These are phyloP conservation scores for Pan paniscus DNA, from an alignment of 2,113 vertebrate genomes.

Conservation along the genomic window DNA sequence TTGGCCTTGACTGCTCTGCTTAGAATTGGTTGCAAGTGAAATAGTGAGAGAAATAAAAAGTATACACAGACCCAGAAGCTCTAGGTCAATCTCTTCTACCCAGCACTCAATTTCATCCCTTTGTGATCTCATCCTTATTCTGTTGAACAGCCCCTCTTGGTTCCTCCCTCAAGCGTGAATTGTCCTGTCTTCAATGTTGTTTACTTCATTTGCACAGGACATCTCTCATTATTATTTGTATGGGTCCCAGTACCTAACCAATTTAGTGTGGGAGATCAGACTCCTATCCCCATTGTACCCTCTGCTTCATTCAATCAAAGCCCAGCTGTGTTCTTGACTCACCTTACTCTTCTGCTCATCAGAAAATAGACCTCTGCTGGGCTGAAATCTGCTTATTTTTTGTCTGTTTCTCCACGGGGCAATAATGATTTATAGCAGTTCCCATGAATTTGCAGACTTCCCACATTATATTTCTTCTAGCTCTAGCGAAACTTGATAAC, in stretches of 20 bases:
- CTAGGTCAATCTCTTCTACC: not conserved
- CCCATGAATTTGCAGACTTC: conserved; percentile 11
- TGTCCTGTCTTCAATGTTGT: not conserved
- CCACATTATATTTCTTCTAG: conserved; percentile 39
- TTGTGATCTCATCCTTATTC: not conserved
- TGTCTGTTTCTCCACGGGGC: not conserved
- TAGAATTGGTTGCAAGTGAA: not conserved
- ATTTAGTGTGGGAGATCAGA: not conserved
- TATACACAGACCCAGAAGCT: not conserved
- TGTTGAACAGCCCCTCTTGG: not conserved
- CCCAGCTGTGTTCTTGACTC: not conserved
- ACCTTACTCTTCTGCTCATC: not conserved
- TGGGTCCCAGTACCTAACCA: not conserved
- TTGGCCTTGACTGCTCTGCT: not conserved
- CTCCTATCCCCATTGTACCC: fast-evolving
- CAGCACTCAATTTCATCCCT: not conserved
- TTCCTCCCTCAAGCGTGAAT: not conserved
- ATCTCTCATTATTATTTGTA: not conserved
- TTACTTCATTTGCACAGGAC: not conserved
- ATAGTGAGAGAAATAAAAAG: not conserved
- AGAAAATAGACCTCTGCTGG: not conserved
- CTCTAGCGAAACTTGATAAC: conserved; percentile 20
- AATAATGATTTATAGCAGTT: not conserved
- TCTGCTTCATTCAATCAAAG: not conserved
- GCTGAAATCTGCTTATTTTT: not conserved